Conservation (phyloP, 2,888 invertebrate genomes). For the Drosophila neotestacea region DNA sequence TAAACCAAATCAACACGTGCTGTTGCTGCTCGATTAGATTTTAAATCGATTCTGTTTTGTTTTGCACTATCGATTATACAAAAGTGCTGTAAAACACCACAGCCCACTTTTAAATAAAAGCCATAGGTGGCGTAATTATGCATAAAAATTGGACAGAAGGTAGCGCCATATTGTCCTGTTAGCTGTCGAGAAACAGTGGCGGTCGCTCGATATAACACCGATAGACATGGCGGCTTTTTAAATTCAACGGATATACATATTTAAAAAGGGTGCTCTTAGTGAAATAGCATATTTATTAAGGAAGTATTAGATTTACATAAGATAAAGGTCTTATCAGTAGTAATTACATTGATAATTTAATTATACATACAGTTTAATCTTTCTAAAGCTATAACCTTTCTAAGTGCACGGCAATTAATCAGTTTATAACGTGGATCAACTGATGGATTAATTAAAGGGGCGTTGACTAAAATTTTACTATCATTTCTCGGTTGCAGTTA, state of each 20-base stretch:
- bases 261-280: no score
- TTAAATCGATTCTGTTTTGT: no score
- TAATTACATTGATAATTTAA: background rate
- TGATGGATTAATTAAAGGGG: constrained; percentile 39
- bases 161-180: background rate
- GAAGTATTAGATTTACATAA: no score
- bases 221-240: background rate
- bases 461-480: constrained; percentile 45
- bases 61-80: no score
- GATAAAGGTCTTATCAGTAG: no score
- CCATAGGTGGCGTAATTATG: background rate
- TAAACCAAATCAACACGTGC: constrained; percentile 44
- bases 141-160: background rate
- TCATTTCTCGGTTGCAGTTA: constrained; percentile 44
- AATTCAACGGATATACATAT: background rate
- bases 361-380: background rate
- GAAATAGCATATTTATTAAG: no score
- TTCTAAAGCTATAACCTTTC: constrained; percentile 7
- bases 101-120: no score
- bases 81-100: no score
- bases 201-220: constrained; percentile 18
- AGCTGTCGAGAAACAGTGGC: constrained; percentile 22
- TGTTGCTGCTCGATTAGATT: no score
- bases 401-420: constrained; percentile 38
- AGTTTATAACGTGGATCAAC: constrained; percentile 34